Evolutionary conservation across 2,888 invertebrate species (phyloP).

Genomic region (Agriopis marginaria): DNA sequence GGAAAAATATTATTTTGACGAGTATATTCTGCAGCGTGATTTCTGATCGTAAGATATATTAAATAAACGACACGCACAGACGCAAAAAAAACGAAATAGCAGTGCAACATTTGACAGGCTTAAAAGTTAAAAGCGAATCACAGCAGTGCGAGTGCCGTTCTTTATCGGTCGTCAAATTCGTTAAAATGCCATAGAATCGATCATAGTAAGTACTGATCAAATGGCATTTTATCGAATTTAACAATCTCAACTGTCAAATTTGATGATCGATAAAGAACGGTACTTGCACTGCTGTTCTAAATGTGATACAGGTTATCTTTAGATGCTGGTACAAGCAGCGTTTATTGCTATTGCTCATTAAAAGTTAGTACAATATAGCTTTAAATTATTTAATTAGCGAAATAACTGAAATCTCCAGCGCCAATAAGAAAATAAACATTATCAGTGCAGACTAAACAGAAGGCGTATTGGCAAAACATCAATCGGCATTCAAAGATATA

Average conservation of each 20-base stretch:
- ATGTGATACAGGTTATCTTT: neutral
- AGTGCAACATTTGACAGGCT: neutral
- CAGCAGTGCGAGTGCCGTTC: too few species aligned
- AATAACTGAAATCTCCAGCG: neutral
- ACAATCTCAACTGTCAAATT: too few species aligned
- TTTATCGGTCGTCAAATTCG: too few species aligned
- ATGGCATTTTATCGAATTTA: too few species aligned
- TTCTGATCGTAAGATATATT: neutral
- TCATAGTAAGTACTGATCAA: too few species aligned
- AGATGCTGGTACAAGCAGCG: neutral
- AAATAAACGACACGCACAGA: neutral
- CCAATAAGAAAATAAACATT: conserved; percentile 20
- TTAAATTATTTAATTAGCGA: too few species aligned
- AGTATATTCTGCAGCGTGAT: neutral
- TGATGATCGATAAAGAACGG: too few species aligned
- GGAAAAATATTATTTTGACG: neutral
- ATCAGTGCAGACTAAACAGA: conserved; percentile 23
- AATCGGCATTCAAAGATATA: conserved; percentile 20
- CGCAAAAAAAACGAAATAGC: neutral
- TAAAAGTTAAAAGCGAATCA: neutral
- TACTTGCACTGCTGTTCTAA: too few species aligned
- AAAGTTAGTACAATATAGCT: too few species aligned
- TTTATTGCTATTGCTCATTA: neutral
- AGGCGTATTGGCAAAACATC: conserved; percentile 23
- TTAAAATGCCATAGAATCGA: too few species aligned